These are phyloP conservation scores for Hycleus cichorii DNA, from an alignment of 1,140 invertebrate genomes.

Conservation along the genomic window DNA sequence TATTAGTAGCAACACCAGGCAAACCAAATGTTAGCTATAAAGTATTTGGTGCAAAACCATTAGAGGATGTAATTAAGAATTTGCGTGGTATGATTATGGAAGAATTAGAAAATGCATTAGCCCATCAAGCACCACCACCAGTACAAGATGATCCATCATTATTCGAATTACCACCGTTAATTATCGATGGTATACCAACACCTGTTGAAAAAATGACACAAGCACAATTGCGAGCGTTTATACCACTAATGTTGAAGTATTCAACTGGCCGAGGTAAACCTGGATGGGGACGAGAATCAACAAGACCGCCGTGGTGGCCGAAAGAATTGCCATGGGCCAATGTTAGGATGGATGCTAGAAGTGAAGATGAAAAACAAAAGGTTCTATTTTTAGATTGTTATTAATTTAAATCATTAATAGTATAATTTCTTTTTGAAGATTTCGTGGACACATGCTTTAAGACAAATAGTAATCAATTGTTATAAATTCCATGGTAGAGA, in stretches of 20 bases:
- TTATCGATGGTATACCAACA: conserved; percentile 96
- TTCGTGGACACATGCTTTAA: conserved; percentile 95
- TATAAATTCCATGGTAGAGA: conserved; percentile 97
- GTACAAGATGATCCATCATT: conserved; percentile 85
- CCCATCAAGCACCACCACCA: conserved; percentile 88
- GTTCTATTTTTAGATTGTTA: conserved; percentile 43
- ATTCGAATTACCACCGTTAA: conserved; percentile 90
- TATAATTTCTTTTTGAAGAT: conserved; percentile 54
- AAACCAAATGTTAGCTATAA: conserved; percentile 93
- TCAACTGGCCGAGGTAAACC: conserved; percentile 94
- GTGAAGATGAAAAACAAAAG: conserved; percentile 95
- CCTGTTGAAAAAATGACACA: conserved; percentile 99
- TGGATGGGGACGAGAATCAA: conserved; percentile 94
- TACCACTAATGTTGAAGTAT: conserved; percentile 96
- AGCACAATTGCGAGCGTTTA: conserved; percentile 91
- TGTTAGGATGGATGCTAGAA: conserved; percentile 92
- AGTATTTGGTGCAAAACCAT: conserved; percentile 93
- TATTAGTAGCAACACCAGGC: conserved; percentile 92
- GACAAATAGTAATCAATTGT: conserved; percentile 96
- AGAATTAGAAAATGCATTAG: conserved; percentile 85
- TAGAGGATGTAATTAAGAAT: conserved; percentile 93
- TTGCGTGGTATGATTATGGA: conserved; percentile 87
- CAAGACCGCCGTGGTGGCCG: conserved; percentile 95
- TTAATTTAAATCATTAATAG: not conserved
- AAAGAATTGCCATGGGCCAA: conserved; percentile 96